Percentiles rank a stretch among this genome's conserved stretches.
Evolutionary conservation across 1,140 invertebrate species (phyloP).

Genomic region (Bombus pascuorum): DNA sequence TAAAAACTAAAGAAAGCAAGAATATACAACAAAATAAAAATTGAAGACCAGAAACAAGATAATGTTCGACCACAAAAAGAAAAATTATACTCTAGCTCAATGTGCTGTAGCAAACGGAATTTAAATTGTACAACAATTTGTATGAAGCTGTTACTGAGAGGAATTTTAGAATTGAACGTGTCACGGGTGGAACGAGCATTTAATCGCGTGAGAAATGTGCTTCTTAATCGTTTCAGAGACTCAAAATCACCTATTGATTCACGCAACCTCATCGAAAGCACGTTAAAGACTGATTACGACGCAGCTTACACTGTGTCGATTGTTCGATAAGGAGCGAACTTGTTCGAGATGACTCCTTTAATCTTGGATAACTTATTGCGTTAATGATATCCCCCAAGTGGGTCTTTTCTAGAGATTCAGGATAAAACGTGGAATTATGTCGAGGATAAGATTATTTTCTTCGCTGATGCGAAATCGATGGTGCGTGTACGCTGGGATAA

Average conservation of each 20-base stretch:
- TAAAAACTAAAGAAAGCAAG: background rate
- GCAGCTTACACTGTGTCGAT: background rate
- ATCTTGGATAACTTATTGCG: slow-evolving; percentile 4
- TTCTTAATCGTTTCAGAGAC: background rate
- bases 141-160: slow-evolving; percentile 59
- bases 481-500: background rate
- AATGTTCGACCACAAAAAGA: background rate
- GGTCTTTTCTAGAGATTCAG: background rate
- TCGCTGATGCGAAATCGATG: background rate
- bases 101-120: slow-evolving; percentile 11
- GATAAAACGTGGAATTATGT: background rate
- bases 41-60: background rate
- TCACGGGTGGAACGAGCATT: slow-evolving; percentile 67
- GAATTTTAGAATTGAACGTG: slow-evolving; percentile 67
- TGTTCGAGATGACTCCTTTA: background rate
- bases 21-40: too few species aligned
- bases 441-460: background rate
- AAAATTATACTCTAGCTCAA: background rate
- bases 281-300: slow-evolving; percentile 23
- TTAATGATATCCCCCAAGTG: background rate
- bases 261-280: slow-evolving; percentile 19
- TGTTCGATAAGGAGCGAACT: background rate
- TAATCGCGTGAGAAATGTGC: slow-evolving; percentile 67
- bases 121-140: slow-evolving; percentile 10
- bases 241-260: slow-evolving; percentile 37